These are phyloP conservation scores for Rhincodon typus DNA, from an alignment of 2,797 vertebrate genomes.

Conservation along the genomic window DNA sequence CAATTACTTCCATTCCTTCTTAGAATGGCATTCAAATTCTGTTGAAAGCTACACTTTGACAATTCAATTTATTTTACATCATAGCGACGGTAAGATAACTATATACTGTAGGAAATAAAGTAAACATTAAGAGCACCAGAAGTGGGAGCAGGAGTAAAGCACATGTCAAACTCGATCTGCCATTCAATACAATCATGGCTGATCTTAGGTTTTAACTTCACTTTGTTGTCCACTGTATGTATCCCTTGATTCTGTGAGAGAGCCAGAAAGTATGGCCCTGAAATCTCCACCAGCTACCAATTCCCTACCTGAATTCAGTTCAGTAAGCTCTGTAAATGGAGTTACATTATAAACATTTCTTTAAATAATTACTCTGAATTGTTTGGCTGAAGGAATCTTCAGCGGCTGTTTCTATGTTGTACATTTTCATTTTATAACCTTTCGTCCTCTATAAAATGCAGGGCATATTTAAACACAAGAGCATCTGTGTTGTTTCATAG, in stretches of 20 bases:
- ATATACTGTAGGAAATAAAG: not conserved
- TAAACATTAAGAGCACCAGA: not conserved
- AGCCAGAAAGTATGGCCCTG: not conserved
- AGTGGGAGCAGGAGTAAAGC: too few species aligned
- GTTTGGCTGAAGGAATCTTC: too few species aligned
- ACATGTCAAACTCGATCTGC: too few species aligned
- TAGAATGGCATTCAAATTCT: not conserved
- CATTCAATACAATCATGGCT: too few species aligned
- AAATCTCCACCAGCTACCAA: not conserved
- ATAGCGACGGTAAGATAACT: not conserved
- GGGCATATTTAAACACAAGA: not conserved
- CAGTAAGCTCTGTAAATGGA: not conserved
- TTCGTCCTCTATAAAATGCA: not conserved
- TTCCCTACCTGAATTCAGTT: not conserved
- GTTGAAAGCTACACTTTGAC: not conserved
- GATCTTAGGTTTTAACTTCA: too few species aligned
- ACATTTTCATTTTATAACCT: not conserved
- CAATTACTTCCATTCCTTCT: too few species aligned
- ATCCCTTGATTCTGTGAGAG: too few species aligned
- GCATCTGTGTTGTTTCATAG: not conserved
- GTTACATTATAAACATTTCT: not conserved
- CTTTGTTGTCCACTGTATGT: too few species aligned
- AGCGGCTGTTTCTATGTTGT: not conserved
- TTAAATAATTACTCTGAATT: not conserved
- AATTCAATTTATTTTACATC: not conserved